Evolutionary conservation across 2,797 vertebrate species (phyloP).

Genomic region (Sebastes kiyomatsui): DNA sequence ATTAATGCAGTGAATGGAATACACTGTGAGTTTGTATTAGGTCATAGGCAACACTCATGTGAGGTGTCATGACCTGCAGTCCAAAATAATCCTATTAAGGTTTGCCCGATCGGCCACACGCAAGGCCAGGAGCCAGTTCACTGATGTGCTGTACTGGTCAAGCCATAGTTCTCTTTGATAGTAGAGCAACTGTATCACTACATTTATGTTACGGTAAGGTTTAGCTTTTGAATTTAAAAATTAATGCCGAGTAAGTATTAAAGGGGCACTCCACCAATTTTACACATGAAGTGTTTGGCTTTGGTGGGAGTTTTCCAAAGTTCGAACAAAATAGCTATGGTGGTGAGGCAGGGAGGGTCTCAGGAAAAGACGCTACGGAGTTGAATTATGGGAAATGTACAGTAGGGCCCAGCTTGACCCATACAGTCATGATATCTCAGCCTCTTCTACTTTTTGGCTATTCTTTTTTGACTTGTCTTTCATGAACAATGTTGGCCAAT

Average conservation of each 20-base stretch:
- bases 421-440: neutral
- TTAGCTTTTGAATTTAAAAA: neutral
- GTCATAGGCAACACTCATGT: conserved; percentile 63
- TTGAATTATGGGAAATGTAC: neutral
- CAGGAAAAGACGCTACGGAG: neutral
- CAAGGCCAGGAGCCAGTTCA: conserved; percentile 46
- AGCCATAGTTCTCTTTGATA: conserved; percentile 21
- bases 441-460: neutral
- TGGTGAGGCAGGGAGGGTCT: neutral
- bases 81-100: conserved; percentile 76
- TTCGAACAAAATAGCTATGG: neutral
- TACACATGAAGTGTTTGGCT: neutral
- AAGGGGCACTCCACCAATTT: neutral
- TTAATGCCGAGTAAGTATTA: neutral
- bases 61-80: conserved; percentile 68
- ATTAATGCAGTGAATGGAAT: neutral
- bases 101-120: conserved; percentile 61
- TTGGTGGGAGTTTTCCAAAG: neutral
- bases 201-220: neutral
- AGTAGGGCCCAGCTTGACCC: neutral
- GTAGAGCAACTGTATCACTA: neutral
- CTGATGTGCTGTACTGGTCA: conserved; percentile 4
- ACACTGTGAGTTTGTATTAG: conserved; percentile 46
- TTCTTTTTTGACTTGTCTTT: neutral
- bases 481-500: neutral